Evolutionary conservation across 2,113 vertebrate genomes (phyloP).

Genomic region (Sclerurus mexicanus): DNA sequence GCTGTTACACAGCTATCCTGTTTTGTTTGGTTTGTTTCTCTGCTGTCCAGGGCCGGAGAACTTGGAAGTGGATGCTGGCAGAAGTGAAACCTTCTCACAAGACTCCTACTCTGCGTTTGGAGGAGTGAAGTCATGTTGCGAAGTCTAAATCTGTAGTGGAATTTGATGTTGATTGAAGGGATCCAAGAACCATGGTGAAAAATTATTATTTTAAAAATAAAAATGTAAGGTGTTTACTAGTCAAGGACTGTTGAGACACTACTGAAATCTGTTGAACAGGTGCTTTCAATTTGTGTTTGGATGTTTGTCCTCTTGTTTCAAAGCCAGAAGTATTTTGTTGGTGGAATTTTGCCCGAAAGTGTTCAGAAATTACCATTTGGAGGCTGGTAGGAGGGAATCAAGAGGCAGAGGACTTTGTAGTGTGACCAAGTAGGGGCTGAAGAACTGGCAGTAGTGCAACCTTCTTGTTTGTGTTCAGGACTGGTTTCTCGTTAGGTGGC

Average conservation of each 20-base stretch:
- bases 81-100: conserved; percentile 15
- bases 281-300: conserved; percentile 21
- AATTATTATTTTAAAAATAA: neutral
- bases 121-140: conserved; percentile 40
- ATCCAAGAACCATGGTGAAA: neutral
- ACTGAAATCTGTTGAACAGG: neutral
- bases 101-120: conserved; percentile 32
- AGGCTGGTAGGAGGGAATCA: neutral
- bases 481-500: neutral
- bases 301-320: conserved; percentile 1
- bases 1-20: neutral
- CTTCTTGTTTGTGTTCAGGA: neutral
- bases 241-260: neutral
- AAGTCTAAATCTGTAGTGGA: conserved; percentile 35
- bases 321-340: neutral
- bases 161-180: conserved; percentile 18
- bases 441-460: neutral
- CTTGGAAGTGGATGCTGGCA: conserved; percentile 54
- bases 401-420: neutral
- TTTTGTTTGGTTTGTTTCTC: neutral
- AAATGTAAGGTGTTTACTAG: neutral
- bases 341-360: neutral
- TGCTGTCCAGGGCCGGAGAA: neutral
- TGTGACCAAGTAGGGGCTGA: neutral
- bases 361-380: neutral